Conservation (phyloP, 2,888 invertebrate species). For the Fissipunctia ypsillon region DNA sequence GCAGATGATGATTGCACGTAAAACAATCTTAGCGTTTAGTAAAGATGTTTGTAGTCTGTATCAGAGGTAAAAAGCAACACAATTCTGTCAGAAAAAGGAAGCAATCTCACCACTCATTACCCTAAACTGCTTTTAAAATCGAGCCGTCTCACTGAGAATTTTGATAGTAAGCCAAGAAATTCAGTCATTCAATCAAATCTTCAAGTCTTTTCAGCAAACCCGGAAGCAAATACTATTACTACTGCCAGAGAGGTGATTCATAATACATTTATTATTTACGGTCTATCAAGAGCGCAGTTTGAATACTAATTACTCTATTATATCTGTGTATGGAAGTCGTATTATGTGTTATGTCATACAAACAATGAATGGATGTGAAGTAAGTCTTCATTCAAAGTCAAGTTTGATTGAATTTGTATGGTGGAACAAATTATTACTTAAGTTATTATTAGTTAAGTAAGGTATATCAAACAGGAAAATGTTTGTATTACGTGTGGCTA, state of each 20-base stretch:
- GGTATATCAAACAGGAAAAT: background rate
- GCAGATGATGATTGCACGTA: too few species aligned
- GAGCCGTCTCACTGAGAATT: background rate
- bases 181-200: background rate
- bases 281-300: constrained; percentile 2
- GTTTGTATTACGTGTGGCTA: background rate
- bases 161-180: background rate
- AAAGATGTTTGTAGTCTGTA: too few species aligned
- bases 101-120: too few species aligned
- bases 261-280: constrained; percentile 21
- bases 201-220: background rate
- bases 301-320: constrained; percentile 51
- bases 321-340: constrained; percentile 6
- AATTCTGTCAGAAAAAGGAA: too few species aligned
- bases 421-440: background rate
- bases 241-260: background rate
- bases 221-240: background rate
- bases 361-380: constrained; percentile 47
- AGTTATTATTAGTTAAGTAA: too few species aligned
- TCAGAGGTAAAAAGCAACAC: background rate
- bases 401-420: constrained; percentile 23
- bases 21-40: background rate
- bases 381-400: constrained; percentile 27
- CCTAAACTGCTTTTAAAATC: background rate
- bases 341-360: constrained; percentile 34